phyloP scores from a whole-genome alignment of 2,797 vertebrate genomes.

The Darevskia nairensis region DNA sequence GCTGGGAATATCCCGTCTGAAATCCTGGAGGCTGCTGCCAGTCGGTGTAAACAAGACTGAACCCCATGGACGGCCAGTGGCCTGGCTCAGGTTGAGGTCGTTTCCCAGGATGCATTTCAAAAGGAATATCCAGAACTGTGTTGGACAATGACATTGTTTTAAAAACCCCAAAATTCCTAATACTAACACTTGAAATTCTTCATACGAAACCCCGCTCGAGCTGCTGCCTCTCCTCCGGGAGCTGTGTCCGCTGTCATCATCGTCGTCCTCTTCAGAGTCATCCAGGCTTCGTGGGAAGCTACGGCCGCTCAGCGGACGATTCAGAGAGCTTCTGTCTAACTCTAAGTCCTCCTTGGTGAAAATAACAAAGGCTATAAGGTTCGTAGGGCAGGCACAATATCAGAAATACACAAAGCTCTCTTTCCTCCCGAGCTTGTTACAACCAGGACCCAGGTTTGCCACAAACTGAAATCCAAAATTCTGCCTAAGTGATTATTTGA shows the following conservation, averaged over 20 bases:
- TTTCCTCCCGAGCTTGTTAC: background rate
- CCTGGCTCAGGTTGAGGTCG: too few relatives aligned
- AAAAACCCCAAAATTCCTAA: background rate
- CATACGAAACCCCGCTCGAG: constrained; percentile 96
- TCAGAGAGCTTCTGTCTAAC: constrained; percentile 91
- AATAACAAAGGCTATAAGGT: constrained; percentile 9
- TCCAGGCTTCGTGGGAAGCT: constrained; percentile 95
- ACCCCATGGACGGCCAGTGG: too few relatives aligned
- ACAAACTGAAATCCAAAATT: background rate
- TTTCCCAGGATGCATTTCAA: background rate
- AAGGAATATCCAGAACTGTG: background rate
- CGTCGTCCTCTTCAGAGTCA: constrained; percentile 97
- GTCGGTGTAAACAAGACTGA: too few relatives aligned
- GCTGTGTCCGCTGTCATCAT: constrained; percentile 97
- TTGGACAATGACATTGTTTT: background rate
- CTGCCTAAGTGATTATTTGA: background rate
- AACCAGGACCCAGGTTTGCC: background rate
- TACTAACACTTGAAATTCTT: constrained; percentile 92
- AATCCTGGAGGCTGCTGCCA: too few relatives aligned
- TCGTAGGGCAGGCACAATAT: background rate
- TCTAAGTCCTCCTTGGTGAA: constrained; percentile 94
- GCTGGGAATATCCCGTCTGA: too few relatives aligned
- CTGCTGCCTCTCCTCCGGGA: constrained; percentile 96
- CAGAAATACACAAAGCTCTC: background rate
- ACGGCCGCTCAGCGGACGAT: constrained; percentile 90